Percentiles rank a stretch among this genome's conserved stretches.
phyloP scores from a whole-genome alignment of 1,140 invertebrate species.

The Achatina immaculata region DNA sequence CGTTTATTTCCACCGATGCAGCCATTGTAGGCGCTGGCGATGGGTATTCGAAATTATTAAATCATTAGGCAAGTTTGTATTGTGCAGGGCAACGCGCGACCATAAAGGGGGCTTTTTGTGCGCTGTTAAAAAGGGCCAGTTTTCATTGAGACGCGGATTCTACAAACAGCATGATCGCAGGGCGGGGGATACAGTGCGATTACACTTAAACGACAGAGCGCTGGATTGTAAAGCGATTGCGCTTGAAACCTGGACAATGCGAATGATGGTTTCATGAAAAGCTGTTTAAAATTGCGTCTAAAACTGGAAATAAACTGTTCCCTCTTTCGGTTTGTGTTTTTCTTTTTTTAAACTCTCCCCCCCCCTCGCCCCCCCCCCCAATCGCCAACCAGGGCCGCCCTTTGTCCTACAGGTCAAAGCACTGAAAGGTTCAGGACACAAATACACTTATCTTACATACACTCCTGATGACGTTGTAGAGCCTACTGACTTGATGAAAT shows the following conservation, averaged over 20 bases:
- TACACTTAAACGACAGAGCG: not conserved
- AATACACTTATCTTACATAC: too few relatives aligned
- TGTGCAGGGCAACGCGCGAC: not conserved
- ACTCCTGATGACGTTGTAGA: too few relatives aligned
- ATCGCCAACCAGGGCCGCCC: too few relatives aligned
- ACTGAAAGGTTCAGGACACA: too few relatives aligned
- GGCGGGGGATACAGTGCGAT: not conserved
- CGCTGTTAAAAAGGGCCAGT: constrained; percentile 9
- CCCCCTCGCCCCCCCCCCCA: too few relatives aligned
- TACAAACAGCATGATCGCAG: not conserved
- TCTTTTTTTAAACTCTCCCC: too few relatives aligned
- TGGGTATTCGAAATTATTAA: constrained; percentile 12
- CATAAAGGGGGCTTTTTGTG: constrained; percentile 5
- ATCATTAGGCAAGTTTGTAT: constrained; percentile 8
- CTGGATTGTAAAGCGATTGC: constrained; percentile 2
- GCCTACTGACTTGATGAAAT: too few relatives aligned
- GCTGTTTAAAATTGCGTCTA: not conserved
- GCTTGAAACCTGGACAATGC: not conserved
- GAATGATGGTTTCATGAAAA: not conserved
- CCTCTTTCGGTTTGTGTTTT: too few relatives aligned
- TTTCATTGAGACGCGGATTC: not conserved
- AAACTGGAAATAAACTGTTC: too few relatives aligned
- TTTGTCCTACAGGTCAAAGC: too few relatives aligned
- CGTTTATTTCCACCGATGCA: not conserved
- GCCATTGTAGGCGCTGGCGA: not conserved